Conservation (phyloP, 2,797 vertebrate genomes). For the Discoglossus pictus region DNA sequence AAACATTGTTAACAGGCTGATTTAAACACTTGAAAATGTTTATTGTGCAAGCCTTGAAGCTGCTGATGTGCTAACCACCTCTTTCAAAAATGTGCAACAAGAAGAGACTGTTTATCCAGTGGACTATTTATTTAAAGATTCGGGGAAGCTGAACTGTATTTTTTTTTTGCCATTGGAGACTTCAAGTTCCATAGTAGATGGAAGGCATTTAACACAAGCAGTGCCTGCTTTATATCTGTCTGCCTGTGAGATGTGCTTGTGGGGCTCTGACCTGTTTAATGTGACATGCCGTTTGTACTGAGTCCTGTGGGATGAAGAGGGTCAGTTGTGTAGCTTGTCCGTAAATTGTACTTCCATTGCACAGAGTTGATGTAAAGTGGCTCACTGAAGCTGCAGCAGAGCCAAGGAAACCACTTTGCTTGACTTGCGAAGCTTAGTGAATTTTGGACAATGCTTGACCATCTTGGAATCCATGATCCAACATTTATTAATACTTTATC, state of each 20-base stretch:
- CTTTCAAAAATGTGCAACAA: background rate
- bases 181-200: background rate
- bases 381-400: no score
- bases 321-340: no score
- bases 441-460: no score
- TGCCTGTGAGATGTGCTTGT: background rate
- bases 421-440: no score
- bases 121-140: conserved; percentile 22
- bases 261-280: conserved; percentile 1
- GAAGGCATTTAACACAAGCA: background rate
- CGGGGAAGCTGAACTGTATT: background rate
- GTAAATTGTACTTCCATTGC: no score
- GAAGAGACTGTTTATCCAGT: conserved; percentile 4
- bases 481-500: no score
- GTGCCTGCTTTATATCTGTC: background rate
- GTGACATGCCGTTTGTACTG: background rate
- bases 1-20: conserved; percentile 57
- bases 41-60: conserved; percentile 44
- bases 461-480: no score
- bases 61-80: conserved; percentile 6
- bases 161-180: background rate
- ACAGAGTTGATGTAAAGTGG: no score
- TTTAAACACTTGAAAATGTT: conserved; percentile 66
- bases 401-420: no score
- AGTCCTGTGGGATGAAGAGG: no score